Conservation (phyloP, 2,797 vertebrate species). For the Euthynnus affinis region DNA sequence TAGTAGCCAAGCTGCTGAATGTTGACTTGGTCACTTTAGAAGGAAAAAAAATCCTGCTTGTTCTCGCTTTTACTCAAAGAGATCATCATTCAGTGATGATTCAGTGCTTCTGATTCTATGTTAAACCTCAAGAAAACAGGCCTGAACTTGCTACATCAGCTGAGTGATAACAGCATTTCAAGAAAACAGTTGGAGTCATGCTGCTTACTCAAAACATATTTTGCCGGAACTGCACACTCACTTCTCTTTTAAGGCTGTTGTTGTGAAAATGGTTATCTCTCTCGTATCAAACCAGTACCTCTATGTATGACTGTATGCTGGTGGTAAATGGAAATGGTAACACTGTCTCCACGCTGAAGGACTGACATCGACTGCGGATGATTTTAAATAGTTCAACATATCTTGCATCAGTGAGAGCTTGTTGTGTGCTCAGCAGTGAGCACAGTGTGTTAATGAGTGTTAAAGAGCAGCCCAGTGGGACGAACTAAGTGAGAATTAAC, state of each 20-base stretch:
- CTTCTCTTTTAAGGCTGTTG: not conserved
- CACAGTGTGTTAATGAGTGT: constrained; percentile 14
- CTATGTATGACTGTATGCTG: not conserved
- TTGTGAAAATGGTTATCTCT: not conserved
- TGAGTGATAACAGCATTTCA: constrained; percentile 11
- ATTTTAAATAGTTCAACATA: not conserved
- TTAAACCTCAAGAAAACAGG: constrained; percentile 1
- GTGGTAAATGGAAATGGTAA: constrained; percentile 6
- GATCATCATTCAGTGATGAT: not conserved
- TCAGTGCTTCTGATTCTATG: constrained; percentile 10
- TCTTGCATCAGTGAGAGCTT: not conserved
- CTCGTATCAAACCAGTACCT: constrained; percentile 8
- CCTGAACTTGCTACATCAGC: constrained; percentile 10
- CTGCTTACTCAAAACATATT: constrained; percentile 34
- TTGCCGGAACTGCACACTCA: not conserved
- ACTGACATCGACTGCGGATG: constrained; percentile 1
- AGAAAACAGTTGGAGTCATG: constrained; percentile 29
- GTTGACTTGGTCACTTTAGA: not conserved
- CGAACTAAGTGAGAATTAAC: constrained; percentile 3
- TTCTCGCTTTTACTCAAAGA: not conserved
- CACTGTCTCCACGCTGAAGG: not conserved
- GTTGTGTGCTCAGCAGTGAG: not conserved
- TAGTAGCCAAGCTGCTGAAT: not conserved
- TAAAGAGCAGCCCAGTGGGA: constrained; percentile 25
- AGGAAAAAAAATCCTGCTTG: no score